Evolutionary conservation across 2,888 invertebrate species (phyloP), one percentile per base, ranked within the genome.

Genomic region (Epirrhoe alternata): DNA sequence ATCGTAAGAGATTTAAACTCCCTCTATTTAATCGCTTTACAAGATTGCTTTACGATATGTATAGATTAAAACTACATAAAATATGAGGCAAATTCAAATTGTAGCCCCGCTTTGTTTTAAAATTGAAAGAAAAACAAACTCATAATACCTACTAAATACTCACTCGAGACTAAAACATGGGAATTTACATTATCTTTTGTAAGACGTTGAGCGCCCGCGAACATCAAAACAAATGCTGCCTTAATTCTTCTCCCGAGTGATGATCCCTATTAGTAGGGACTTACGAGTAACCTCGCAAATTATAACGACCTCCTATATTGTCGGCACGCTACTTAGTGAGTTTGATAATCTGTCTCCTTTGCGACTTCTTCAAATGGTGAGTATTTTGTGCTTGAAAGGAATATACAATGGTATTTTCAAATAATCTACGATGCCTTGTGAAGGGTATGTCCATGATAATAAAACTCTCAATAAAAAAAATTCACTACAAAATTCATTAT

Each of bases 181-280:
- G 77, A 77, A 81, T 80, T 76, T 80, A 71, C 74, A 80, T 77
- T 72, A 81, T 72, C 73, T 73, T 77, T 79, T 81, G 82, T 83
- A 74, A 79, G 77, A 78, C 75, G 71, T 54, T 70, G 70, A 80
- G 77, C 77, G 74, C 77, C 83, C 82, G 83, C 78, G 83, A 89
- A 91, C 91, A 91, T 86, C 86, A 90, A 90, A 92, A 91, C 92
- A 91, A 92, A 88, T 89, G 86, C 86, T 85, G 81, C 80, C 83
- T 86, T 89, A 88, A 90, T 89, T 88, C 90, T 87, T 86, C 88
- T 82, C 84, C 69, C 80, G 76, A 82, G 82, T 88, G 92, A 91
- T 92, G 87, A 92, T 93, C 92, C 92, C 88, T 92, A 92, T 92
- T 92, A 92, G 88, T 85, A 83, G 77, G 83, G 92, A 86, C 90